phyloP scores from a whole-genome alignment of 2,113 vertebrate genomes.

The Corythoichthys haematopterus region DNA sequence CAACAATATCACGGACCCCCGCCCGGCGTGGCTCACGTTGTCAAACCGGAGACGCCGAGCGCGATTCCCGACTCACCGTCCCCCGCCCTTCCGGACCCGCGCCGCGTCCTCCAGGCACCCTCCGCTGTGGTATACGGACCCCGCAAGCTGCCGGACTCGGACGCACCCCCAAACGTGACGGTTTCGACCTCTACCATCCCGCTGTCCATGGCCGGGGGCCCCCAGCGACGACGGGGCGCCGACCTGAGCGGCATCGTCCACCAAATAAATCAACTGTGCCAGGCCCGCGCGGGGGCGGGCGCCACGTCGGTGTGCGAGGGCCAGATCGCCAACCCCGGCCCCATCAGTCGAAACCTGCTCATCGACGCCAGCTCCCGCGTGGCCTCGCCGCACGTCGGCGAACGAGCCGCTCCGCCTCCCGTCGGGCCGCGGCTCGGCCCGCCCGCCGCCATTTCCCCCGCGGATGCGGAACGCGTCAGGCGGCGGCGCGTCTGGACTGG shows the following conservation, averaged over 20 bases:
- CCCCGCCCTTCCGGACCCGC: slow-evolving; percentile 58
- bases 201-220: slow-evolving; percentile 92
- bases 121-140: slow-evolving; percentile 76
- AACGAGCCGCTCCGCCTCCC: slow-evolving; percentile 69
- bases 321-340: slow-evolving; percentile 96
- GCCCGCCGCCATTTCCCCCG: slow-evolving; percentile 75
- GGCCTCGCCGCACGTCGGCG: slow-evolving; percentile 77
- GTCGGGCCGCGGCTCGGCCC: slow-evolving; percentile 72
- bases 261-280: slow-evolving; percentile 98
- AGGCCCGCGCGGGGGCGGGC: slow-evolving; percentile 89
- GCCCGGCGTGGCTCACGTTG: slow-evolving; percentile 54
- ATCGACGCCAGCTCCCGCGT: slow-evolving; percentile 97
- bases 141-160: slow-evolving; percentile 90
- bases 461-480: slow-evolving; percentile 82
- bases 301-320: slow-evolving; percentile 97
- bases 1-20: slow-evolving; percentile 45
- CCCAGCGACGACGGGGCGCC: slow-evolving; percentile 87
- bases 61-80: slow-evolving; percentile 72
- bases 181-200: slow-evolving; percentile 99
- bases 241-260: slow-evolving; percentile 97
- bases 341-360: slow-evolving; percentile 94
- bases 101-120: slow-evolving; percentile 60
- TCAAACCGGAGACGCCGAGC: slow-evolving; percentile 53
- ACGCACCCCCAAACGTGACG: slow-evolving; percentile 97
- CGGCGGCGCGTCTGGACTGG: slow-evolving; percentile 88